Evolutionary conservation across 2,888 invertebrate species (phyloP), one percentile per base, ranked within the genome.

Genomic region (Caenorhabditis wallacei): DNA sequence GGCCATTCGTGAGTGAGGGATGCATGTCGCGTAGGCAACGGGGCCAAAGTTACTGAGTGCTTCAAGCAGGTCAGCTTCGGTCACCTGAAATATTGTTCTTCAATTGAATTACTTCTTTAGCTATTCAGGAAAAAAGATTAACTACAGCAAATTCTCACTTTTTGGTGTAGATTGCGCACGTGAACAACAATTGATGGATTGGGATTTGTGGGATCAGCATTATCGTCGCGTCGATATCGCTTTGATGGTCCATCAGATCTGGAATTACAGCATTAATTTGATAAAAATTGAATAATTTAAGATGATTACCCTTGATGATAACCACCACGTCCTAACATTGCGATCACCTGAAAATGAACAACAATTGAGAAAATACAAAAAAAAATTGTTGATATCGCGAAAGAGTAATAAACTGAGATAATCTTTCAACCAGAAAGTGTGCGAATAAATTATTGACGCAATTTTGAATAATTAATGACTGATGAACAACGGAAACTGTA

Each of bases 181-280:
- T 93, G 93, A 13, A 93, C 92, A n/a, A 94, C 93, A 30, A 92
- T 91, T 3, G 93, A 93, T 10, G 93, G 93, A 54, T 92, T 90
- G 8, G 93, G 92, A 84, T 93, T 93, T 78, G 92, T 92, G 13
- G 92, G 92, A 81, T 93, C 93, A n/a, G 91, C 92, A 82, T 84
- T 87, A 43, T 88, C 89, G 68, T 92, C 92, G 10, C 87, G 78
- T 8, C 84, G 85, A 64, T 80, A 84, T 0, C 87, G 61, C 66
- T 84, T 87, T 16, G 54, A n/a, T 18, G 86, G 85, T 4, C 76
- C 74, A 16, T 72, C 72, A n/a, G 18, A 30, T 18, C 76, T 76
- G 26, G 18, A 76, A 75, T 30, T 8, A n/a, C 3, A 26, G 2
- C 24, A 59, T 46, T 51, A 40, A 20, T 64, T 13, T 43, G 3